Percentiles rank a stretch among this genome's conserved stretches.
Evolutionary conservation across 2,113 vertebrate genomes (phyloP).

Genomic region (Serinus canaria): DNA sequence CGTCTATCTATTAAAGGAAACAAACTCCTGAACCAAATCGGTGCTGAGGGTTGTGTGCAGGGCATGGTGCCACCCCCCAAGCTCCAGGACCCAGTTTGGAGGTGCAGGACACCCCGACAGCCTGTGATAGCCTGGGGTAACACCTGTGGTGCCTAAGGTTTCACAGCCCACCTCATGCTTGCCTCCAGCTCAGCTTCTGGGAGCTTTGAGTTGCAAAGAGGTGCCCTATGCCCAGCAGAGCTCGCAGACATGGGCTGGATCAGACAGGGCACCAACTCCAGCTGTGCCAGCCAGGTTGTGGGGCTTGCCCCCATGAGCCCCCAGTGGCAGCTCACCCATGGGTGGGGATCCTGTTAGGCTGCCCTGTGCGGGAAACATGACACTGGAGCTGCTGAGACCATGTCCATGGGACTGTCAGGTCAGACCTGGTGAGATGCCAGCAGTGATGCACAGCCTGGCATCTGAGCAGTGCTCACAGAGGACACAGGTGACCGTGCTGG

Average conservation of each 20-base stretch:
- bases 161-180: not conserved
- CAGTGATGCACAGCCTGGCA: not conserved
- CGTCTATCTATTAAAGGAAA: slow-evolving; percentile 39
- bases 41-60: not conserved
- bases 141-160: not conserved
- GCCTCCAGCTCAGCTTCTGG: not conserved
- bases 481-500: not conserved
- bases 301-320: not conserved
- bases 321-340: not conserved
- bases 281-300: not conserved
- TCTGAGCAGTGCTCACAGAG: not conserved
- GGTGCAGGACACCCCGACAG: accelerated
- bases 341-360: accelerated
- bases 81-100: not conserved
- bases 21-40: not conserved
- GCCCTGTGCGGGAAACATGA: not conserved
- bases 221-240: not conserved
- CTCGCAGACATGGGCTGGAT: not conserved
- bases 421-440: accelerated
- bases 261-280: not conserved
- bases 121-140: too few species aligned
- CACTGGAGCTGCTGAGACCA: not conserved
- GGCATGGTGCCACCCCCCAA: accelerated
- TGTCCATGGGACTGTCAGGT: accelerated
- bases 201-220: not conserved